Evolutionary conservation across 2,797 vertebrate species (phyloP), one percentile per base, ranked within the genome.

Genomic region (Pseudomugil gertrudae): DNA sequence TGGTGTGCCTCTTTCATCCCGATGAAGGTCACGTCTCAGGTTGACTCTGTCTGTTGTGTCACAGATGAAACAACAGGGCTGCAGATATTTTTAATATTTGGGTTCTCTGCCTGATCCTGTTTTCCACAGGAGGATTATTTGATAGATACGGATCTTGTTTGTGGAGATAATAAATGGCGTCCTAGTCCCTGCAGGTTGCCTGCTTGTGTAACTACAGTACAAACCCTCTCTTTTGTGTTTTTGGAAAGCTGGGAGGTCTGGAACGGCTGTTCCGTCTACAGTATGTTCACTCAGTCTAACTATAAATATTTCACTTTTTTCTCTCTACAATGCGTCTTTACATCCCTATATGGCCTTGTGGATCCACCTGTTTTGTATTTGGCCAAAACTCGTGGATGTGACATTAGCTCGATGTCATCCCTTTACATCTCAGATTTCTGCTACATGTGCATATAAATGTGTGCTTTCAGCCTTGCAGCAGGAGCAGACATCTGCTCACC

Each of bases 91-190:
- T 24, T 38, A 15, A 35, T 30, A 60, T 26, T n/a, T 9, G 43
- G 19, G 43, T 4, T 15, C 48, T 3, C 5, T 26, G 36, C 48
- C 5, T 63, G 17, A 47, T 60, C 40, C 8, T 69, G 72, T 78
- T 73, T 66, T 76, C 1, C 19, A 17, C 36, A 8, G 11, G 24
- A 19, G 64, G 75, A 54, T 72, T 69, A 47, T 82, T 65, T 48
- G 47, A 47, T 0, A 9, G 69, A 81, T 76, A 23, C 40, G 23
- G 32, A 73, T 69, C 68, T 65, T 88, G 78, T 85, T 87, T 72
- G 51, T 29, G 56, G 54, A 83, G 81, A 89, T 77, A 78, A 87
- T 70, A 81, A 21, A 72, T 9, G 57, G 35, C 23, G 10, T 56
- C 52, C 54, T 13, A 0, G 61, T 11, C 56, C 6, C 72, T 4